phyloP scores from a whole-genome alignment of 1,140 invertebrate genomes.

The Apis laboriosa region DNA sequence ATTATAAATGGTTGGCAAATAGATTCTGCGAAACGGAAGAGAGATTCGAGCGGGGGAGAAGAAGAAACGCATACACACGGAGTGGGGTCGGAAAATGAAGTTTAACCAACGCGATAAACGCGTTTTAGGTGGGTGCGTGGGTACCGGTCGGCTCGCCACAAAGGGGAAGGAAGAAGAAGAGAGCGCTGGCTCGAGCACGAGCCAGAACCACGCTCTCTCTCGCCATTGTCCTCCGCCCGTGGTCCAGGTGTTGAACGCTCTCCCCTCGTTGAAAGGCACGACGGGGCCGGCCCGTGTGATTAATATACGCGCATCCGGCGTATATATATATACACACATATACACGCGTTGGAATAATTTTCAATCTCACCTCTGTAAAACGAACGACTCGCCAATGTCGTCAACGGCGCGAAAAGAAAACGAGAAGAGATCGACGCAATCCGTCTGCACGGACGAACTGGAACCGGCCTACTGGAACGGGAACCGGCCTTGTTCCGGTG shows the following conservation, averaged over 20 bases:
- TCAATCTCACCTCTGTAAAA: neutral
- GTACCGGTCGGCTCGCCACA: constrained; percentile 6
- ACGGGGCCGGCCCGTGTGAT: neutral
- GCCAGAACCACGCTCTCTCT: neutral
- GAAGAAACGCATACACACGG: no score
- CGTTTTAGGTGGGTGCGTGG: constrained; percentile 10
- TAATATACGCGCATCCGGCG: constrained; percentile 35
- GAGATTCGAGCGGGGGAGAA: neutral
- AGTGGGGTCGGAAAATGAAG: neutral
- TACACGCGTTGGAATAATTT: constrained; percentile 9
- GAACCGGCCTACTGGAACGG: constrained; percentile 19
- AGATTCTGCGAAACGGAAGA: neutral
- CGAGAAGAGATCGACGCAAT: constrained; percentile 1
- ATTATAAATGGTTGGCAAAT: neutral
- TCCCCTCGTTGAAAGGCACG: neutral
- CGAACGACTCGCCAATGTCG: neutral
- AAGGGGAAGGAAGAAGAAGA: constrained; percentile 6
- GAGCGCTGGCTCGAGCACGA: neutral
- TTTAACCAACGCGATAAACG: neutral
- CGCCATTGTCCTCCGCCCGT: constrained; percentile 17
- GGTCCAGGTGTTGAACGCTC: constrained; percentile 25
- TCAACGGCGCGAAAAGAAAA: constrained; percentile 37
- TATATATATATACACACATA: no score
- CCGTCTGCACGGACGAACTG: neutral
- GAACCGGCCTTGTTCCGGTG: constrained; percentile 47